These are phyloP conservation scores for Drosophila trichaetosa DNA, from an alignment of 2,888 invertebrate species.

Conservation along the genomic window DNA sequence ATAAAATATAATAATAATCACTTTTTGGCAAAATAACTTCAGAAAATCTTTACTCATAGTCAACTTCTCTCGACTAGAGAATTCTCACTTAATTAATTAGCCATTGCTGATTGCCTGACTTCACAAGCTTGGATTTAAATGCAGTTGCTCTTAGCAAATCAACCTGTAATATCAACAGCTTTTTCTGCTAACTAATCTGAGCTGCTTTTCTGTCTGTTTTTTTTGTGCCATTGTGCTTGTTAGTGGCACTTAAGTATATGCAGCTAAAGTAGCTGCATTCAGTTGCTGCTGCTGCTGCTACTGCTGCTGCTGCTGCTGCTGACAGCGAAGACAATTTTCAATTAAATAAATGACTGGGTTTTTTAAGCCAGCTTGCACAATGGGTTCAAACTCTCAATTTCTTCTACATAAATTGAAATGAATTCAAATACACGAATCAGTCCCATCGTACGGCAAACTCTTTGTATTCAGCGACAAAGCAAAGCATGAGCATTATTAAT, in stretches of 20 bases:
- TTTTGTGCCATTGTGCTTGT: slow-evolving; percentile 18
- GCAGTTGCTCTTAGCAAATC: neutral
- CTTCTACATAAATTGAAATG: neutral
- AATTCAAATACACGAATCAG: neutral
- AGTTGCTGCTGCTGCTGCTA: slow-evolving; percentile 5
- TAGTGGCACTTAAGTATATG: slow-evolving; percentile 51
- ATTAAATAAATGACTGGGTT: slow-evolving; percentile 75
- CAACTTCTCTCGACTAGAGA: neutral
- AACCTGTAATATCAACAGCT: neutral
- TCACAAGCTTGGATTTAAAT: neutral
- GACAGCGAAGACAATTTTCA: slow-evolving; percentile 78
- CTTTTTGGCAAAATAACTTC: neutral
- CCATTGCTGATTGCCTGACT: neutral
- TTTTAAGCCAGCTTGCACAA: slow-evolving; percentile 58
- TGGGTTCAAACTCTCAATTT: slow-evolving; percentile 32
- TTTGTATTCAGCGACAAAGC: slow-evolving; percentile 8
- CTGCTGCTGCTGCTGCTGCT: slow-evolving; percentile 52
- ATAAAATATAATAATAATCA: neutral
- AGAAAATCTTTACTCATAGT: neutral
- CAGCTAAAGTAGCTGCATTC: slow-evolving; percentile 44
- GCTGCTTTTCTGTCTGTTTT: neutral
- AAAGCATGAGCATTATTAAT: slow-evolving; percentile 37
- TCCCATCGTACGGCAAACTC: slow-evolving; percentile 7
- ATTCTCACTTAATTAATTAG: neutral
- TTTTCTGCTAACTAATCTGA: neutral